phyloP scores from a whole-genome alignment of 2,113 vertebrate genomes.

The Pteropus alecto region DNA sequence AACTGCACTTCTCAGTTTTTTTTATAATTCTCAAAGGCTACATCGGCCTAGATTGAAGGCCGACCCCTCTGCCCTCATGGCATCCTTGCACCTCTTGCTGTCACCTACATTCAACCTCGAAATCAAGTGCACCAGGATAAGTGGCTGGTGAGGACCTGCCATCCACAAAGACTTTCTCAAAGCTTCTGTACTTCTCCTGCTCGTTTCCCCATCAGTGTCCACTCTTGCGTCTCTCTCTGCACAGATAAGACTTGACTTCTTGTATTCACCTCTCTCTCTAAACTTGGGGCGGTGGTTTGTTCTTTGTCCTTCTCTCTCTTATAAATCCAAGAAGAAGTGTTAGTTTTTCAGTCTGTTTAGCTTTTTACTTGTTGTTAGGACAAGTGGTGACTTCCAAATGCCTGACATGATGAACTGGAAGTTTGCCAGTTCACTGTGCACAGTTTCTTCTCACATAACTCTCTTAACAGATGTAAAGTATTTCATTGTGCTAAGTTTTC shows the following conservation, averaged over 20 bases:
- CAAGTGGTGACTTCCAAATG: background rate
- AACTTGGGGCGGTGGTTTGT: background rate
- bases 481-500: background rate
- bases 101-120: too few species aligned
- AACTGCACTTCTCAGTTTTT: background rate
- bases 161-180: background rate
- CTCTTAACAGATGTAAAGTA: background rate
- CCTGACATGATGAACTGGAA: background rate
- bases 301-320: background rate
- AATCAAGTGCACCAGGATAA: background rate
- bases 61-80: background rate
- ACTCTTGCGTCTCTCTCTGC: too few species aligned
- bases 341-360: background rate
- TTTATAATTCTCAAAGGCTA: background rate
- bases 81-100: fast-evolving
- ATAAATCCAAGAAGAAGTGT: background rate
- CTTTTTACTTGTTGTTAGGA: background rate
- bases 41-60: background rate
- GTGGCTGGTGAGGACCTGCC: background rate
- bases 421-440: too few species aligned
- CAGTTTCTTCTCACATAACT: background rate
- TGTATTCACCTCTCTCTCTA: background rate
- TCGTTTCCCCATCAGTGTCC: fast-evolving
- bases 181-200: too few species aligned
- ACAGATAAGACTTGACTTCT: background rate